Evolutionary conservation across 2,113 vertebrate species (phyloP), one percentile per base, ranked within the genome.

Genomic region (Menidia beryllina): DNA sequence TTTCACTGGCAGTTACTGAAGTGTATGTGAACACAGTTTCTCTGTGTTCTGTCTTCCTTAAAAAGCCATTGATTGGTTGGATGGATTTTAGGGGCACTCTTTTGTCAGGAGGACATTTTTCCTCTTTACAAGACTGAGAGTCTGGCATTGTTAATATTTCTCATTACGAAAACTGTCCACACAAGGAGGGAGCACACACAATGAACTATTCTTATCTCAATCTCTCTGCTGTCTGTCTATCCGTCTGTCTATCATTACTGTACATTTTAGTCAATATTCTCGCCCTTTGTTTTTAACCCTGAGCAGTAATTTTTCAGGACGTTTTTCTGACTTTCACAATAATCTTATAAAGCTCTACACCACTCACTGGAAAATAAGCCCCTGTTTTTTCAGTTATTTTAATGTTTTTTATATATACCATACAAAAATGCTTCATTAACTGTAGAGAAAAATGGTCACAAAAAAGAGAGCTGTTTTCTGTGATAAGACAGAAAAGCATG

Each of bases 91-190:
- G 60, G 72, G 62, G 21, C 72, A 57, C 77, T 72, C 75, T 75
- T 85, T 87, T 81, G 77, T 86, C 75, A 62, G 65, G 54, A 50
- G 67, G 67, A 56, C 79, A 70, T 71, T 83, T 50, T 25, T 36
- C 49, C n/a, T 45, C 59, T 34, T 49, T 65, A 73, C 58, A 55
- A 62, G 69, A 80, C 82, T 67, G 74, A 81, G 72, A 79, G 50
- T 62, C 79, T 77, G 79, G 83, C 85, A 85, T 65, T 60, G 79
- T 86, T 87, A 82, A 88, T 86, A 87, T 91, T 83, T 90, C 81
- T 90, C 90, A 88, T 91, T 89, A 88, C 65, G 72, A 70, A 79
- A 74, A 61, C 25, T 71, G 79, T 80, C 71, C 63, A 70, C 54
- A 69, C 77, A 87, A 75, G 70, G 64, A 86, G n/a, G n/a, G 74